Base-by-base conservation (phyloP, 2,113 vertebrate genomes). In the Electrona antarctica region DNA sequence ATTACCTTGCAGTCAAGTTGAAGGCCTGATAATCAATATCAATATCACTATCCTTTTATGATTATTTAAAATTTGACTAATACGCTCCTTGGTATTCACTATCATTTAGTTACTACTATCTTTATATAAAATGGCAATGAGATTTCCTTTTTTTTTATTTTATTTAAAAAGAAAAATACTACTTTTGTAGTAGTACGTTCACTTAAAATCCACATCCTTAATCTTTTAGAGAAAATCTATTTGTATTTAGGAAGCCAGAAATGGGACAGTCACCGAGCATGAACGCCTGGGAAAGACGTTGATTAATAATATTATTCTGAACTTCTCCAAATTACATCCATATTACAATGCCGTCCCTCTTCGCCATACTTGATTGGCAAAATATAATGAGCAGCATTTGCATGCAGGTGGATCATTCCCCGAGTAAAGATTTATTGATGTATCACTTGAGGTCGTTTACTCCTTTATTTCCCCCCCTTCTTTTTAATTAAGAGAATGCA, bases 401-500 rank as follows among this genome's bases (percentile, higher is more conserved):
- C n/a, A 55, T 3, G 74, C 60, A 70, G 51, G 61, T 67, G 54
- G n/a, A 54, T 67, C 10, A 48, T 45, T 8, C 28, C 41, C 4
- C 13, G 12, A 21, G 63, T 41, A 58, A 52, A 61, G 61, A 68
- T 80, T 76, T 45, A 61, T 72, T 29, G 50, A 29, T 52, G 51
- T 14, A 12, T 60, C n/a, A 52, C 45, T 50, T 28, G 52, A 45
- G 47, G 33, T 66, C 2, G 56, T 70, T 71, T 62, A 45, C 33
- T 41, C 33, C 33, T 41, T 41, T 33, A n/a, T 41, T 41, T 41
- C 3, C 33, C 33, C 33, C 28, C 69, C 13, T 56, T 65, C 60
- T 64, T 60, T 65, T 71, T 72, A 59, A 84, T 85, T 77, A 82
- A 69, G 50, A 64, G 61, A 73, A 67, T 62, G 65, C 57, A n/a